Conservation (phyloP, 92 coral and sea anemone species). For the Epizoanthus ramosus region DNA sequence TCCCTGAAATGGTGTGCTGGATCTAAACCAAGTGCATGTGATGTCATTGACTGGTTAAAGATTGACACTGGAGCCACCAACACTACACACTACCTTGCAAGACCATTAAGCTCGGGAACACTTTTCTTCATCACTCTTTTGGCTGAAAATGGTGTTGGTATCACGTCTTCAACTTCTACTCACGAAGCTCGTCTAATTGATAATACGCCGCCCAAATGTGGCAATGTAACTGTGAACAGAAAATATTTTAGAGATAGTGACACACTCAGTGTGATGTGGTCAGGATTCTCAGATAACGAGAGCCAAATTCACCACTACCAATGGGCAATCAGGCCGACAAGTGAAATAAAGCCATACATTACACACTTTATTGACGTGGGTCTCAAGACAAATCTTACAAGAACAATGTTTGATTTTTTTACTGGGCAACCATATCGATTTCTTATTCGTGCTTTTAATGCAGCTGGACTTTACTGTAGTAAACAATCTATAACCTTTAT, state of each 20-base stretch:
- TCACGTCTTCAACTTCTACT: conserved; percentile 40
- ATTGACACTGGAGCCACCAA: conserved; percentile 26
- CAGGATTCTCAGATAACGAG: conserved; percentile 66
- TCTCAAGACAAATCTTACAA: conserved; percentile 34
- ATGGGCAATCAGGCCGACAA: conserved; percentile 67
- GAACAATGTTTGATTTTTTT: conserved; percentile 45
- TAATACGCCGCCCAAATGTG: conserved; percentile 64
- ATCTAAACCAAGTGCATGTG: conserved; percentile 44
- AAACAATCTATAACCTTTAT: conserved; percentile 43
- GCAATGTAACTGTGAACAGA: conserved; percentile 49
- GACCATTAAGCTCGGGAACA: conserved; percentile 65
- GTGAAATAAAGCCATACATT: conserved; percentile 27
- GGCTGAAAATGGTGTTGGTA: conserved; percentile 70
- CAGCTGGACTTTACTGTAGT: conserved; percentile 48
- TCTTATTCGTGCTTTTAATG: conserved; percentile 67
- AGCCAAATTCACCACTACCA: conserved; percentile 64
- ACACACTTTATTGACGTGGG: conserved; percentile 62
- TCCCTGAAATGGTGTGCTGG: conserved; percentile 76
- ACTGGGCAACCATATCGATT: conserved; percentile 61
- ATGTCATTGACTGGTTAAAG: conserved; percentile 42
- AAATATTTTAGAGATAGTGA: conserved; percentile 55
- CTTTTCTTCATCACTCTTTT: conserved; percentile 44
- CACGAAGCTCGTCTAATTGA: conserved; percentile 57
- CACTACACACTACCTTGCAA: conserved; percentile 30
- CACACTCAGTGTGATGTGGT: conserved; percentile 53